phyloP scores from a whole-genome alignment of 2,797 vertebrate species.

The Eulemur mongoz region DNA sequence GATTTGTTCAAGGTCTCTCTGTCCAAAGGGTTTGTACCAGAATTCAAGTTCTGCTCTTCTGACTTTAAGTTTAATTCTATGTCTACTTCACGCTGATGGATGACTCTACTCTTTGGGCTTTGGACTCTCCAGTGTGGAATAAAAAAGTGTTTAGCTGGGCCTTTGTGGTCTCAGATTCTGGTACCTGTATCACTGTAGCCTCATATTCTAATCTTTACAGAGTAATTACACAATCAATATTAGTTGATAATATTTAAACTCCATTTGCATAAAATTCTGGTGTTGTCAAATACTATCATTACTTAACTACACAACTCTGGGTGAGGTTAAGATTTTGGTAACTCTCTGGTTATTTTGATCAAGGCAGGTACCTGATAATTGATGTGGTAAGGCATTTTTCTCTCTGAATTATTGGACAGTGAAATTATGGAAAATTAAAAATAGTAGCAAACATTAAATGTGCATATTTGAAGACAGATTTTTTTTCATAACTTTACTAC shows the following conservation, averaged over 20 bases:
- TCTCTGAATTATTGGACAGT: not conserved
- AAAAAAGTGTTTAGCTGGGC: not conserved
- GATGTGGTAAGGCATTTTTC: not conserved
- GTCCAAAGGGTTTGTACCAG: not conserved
- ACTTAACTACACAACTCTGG: not conserved
- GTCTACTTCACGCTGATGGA: not conserved
- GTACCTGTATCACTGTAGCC: not conserved
- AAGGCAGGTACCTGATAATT: not conserved
- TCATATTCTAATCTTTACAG: not conserved
- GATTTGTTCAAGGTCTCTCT: not conserved
- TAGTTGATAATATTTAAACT: not conserved
- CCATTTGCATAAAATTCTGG: not conserved
- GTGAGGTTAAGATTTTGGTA: not conserved
- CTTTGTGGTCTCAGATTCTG: not conserved
- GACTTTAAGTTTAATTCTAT: not conserved
- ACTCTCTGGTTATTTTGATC: not conserved
- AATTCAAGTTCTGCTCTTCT: not conserved
- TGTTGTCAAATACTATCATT: not conserved
- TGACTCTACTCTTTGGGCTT: not conserved
- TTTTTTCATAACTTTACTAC: not conserved
- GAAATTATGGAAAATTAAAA: conserved; percentile 33
- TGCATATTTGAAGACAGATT: conserved; percentile 5
- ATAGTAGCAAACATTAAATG: not conserved
- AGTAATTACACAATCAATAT: not conserved
- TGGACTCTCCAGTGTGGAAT: not conserved